phyloP scores from a whole-genome alignment of 2,113 vertebrate genomes.

The Nothobranchius furzeri region DNA sequence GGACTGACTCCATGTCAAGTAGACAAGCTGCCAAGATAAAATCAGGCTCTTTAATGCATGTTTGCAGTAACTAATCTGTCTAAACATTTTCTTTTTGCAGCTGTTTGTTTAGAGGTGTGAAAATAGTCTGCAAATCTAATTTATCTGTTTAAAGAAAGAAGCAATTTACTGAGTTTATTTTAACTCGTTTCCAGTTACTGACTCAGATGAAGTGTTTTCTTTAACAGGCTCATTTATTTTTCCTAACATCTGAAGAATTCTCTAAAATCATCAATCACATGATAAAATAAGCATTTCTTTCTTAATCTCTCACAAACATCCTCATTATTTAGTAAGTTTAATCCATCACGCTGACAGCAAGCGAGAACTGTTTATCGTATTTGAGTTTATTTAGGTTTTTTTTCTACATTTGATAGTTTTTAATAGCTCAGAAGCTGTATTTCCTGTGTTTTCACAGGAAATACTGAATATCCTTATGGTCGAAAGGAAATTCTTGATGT shows the following conservation, averaged over 20 bases:
- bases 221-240: constrained; percentile 35
- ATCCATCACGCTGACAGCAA: neutral
- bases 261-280: constrained; percentile 26
- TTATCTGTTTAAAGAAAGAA: constrained; percentile 27
- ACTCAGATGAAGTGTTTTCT: constrained; percentile 25
- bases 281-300: constrained; percentile 25
- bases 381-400: constrained; percentile 1
- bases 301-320: constrained; percentile 18
- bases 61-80: constrained; percentile 30
- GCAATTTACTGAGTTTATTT: constrained; percentile 9
- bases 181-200: constrained; percentile 35
- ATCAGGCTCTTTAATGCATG: constrained; percentile 33
- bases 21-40: constrained; percentile 48
- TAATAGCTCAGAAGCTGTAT: constrained; percentile 44
- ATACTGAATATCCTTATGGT: constrained; percentile 50
- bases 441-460: constrained; percentile 66
- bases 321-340: neutral
- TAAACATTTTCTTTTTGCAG: constrained; percentile 13
- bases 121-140: constrained; percentile 15
- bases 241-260: constrained; percentile 20
- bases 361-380: constrained; percentile 32
- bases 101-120: neutral
- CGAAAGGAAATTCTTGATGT: constrained; percentile 71
- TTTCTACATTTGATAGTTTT: constrained; percentile 37
- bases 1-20: constrained; percentile 43